phyloP scores from a whole-genome alignment of 2,797 vertebrate genomes.

The Glyptemys insculpta region DNA sequence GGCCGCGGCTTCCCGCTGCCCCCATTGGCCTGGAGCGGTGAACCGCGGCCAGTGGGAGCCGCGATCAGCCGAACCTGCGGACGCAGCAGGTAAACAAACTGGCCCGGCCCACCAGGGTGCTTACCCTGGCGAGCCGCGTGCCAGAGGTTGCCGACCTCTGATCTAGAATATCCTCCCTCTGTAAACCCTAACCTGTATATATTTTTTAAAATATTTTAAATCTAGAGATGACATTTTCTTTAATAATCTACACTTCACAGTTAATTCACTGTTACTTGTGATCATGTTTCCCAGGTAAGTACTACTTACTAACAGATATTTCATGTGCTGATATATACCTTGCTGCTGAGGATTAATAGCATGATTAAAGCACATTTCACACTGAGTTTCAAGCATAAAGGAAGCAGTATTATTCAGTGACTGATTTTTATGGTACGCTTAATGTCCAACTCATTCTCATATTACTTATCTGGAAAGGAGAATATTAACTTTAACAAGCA shows the following conservation, averaged over 20 bases:
- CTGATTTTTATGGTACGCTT: conserved; percentile 54
- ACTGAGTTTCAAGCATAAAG: conserved; percentile 15
- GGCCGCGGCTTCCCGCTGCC: no score
- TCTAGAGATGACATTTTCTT: background rate
- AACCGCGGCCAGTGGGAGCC: no score
- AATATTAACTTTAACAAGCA: conserved; percentile 31
- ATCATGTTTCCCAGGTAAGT: conserved; percentile 25
- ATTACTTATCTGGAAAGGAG: background rate
- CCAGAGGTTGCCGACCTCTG: background rate
- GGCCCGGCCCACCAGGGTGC: no score
- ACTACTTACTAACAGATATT: conserved; percentile 36
- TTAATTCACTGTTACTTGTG: conserved; percentile 46
- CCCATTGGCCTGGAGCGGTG: no score
- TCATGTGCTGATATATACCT: conserved; percentile 31
- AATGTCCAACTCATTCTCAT: conserved; percentile 13
- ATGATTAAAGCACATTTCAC: conserved; percentile 23
- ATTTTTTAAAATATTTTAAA: background rate
- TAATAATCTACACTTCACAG: conserved; percentile 40
- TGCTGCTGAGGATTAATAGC: conserved; percentile 39
- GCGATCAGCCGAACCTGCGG: no score
- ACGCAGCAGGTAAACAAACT: no score
- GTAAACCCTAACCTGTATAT: background rate
- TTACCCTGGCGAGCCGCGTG: no score
- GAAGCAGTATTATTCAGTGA: conserved; percentile 26
- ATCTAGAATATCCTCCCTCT: background rate